Base-by-base conservation (phyloP, 2,888 invertebrate species). In the Trachelus iudaicus region DNA sequence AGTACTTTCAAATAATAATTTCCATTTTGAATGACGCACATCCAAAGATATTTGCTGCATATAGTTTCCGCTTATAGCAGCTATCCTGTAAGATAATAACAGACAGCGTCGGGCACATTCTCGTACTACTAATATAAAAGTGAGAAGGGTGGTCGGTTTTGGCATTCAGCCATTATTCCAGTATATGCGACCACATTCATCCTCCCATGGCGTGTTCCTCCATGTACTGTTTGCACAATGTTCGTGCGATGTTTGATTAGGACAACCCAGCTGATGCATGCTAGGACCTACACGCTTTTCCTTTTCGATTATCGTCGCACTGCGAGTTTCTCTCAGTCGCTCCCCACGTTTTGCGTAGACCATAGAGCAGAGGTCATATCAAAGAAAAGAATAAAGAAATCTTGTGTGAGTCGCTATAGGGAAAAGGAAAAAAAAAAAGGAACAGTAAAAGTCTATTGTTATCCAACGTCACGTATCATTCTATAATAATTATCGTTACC, bases 181-280 rank as follows among this genome's bases (percentile, higher is more conserved):
- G 56, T 56, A 56, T 56, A 56, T 23, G 56, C 56, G 56, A 56
- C 56, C 56, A 56, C 83, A 83, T 81, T 79, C 82, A 76, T 76
- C 81, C 84, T 85, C 81, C 81, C 85, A 83, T 80, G 81, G 81
- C 83, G 79, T 79, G 83, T 80, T 81, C 82, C 81, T 83, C 81
- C 79, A 81, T 79, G 79, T 83, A 86, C 81, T 87, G 86, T 87
- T 87, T 87, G 86, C 86, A 83, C 87, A 85, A 83, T 84, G 86
- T 89, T 88, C 86, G 85, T 85, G 82, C 84, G 83, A 79, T 91
- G 87, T 91, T 91, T 91, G 91, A 91, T 89, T 89, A 90, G 90
- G 91, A 90, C 86, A 69, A 85, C 88, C 56, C 90, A 90, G 90
- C 90, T 91, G 91, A 89, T 89, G 83, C 83, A 77, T 77, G 75